Conservation (phyloP, 2,797 vertebrate species). For the Dipus sagitta region DNA sequence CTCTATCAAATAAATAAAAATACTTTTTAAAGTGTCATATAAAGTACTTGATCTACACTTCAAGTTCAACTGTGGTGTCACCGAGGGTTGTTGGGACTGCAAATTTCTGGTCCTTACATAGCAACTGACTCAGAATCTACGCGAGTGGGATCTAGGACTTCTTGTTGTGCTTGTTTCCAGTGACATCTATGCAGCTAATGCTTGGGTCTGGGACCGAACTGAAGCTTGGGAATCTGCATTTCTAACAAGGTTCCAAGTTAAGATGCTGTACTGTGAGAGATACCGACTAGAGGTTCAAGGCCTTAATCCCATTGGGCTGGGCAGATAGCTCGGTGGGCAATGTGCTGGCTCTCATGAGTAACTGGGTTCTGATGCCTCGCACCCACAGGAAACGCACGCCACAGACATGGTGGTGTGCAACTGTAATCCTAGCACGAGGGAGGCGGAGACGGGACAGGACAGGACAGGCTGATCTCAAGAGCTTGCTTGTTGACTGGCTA, state of each 20-base stretch:
- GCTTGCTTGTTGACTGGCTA: too few species aligned
- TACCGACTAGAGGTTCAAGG: too few species aligned
- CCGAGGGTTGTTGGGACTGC: neutral
- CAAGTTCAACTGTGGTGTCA: neutral
- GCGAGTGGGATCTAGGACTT: neutral
- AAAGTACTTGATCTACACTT: neutral
- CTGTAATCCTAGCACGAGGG: too few species aligned
- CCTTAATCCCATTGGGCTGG: too few species aligned
- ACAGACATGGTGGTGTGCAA: too few species aligned
- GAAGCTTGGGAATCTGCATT: neutral
- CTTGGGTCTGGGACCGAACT: neutral
- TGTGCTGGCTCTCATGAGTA: too few species aligned
- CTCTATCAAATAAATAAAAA: too few species aligned
- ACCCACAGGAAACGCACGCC: too few species aligned
- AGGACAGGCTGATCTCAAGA: too few species aligned
- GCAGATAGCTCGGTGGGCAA: too few species aligned
- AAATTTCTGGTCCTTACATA: neutral
- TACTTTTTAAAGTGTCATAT: neutral
- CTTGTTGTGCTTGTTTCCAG: neutral
- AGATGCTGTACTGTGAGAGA: neutral
- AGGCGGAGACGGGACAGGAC: too few species aligned
- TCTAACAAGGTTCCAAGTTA: constrained; percentile 22
- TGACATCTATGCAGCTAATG: neutral
- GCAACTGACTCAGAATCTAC: neutral
- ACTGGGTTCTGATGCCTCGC: too few species aligned